A percentile compares a stretch with the other conserved stretches of the same genome.
phyloP scores from a whole-genome alignment of 2,888 invertebrate genomes.

The Phorcus lineatus region DNA sequence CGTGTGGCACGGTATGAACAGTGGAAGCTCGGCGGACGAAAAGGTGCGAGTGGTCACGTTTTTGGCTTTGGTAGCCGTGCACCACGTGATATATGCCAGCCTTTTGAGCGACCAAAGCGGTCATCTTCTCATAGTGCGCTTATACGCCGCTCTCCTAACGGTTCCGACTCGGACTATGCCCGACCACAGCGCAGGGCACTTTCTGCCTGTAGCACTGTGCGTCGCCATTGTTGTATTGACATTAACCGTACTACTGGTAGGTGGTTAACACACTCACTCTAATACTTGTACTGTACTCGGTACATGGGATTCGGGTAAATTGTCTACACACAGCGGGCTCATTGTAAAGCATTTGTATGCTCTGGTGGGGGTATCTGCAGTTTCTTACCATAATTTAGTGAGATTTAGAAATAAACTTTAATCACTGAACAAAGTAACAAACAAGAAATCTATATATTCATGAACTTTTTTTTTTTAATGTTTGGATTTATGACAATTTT shows the following conservation, averaged over 20 bases:
- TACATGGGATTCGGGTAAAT: conserved; percentile 10
- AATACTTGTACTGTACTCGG: neutral
- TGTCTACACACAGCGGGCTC: neutral
- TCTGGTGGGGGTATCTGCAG: conserved; percentile 3
- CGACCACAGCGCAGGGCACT: conserved; percentile 68
- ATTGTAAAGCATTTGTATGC: neutral
- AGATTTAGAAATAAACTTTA: neutral
- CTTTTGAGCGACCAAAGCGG: conserved; percentile 64
- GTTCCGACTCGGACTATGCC: conserved; percentile 67
- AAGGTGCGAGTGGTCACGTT: conserved; percentile 66
- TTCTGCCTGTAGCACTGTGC: conserved; percentile 70
- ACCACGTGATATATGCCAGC: conserved; percentile 69
- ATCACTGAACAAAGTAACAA: neutral
- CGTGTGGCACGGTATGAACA: conserved; percentile 68
- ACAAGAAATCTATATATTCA: too few species aligned
- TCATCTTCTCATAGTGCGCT: conserved; percentile 71
- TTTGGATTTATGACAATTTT: too few species aligned
- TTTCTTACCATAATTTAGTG: neutral
- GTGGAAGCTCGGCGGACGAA: conserved; percentile 63
- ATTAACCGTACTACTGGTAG: conserved; percentile 67
- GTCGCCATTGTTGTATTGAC: conserved; percentile 71
- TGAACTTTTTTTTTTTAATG: too few species aligned
- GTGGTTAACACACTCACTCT: conserved; percentile 51
- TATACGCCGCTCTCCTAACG: conserved; percentile 66
- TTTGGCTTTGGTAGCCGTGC: conserved; percentile 71